Evolutionary conservation across 2,113 vertebrate genomes (phyloP).

Genomic region (Peromyscus polionotus): DNA sequence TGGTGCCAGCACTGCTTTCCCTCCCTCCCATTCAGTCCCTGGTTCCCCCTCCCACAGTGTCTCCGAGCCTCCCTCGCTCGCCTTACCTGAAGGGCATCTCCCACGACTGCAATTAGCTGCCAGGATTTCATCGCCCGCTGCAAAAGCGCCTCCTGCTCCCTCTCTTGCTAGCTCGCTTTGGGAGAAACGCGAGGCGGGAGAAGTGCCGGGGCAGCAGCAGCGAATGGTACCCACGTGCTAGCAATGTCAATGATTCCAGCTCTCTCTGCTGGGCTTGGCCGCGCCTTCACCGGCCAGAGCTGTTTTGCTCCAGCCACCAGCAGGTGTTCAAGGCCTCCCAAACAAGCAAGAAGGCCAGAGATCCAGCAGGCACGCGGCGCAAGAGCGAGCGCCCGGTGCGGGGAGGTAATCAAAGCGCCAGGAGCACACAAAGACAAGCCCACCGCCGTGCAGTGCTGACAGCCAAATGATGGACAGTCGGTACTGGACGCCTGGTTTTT

Average conservation of each 20-base stretch:
- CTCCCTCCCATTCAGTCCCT: not conserved
- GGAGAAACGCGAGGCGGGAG: constrained; percentile 68
- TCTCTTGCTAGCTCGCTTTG: constrained; percentile 51
- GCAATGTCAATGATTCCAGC: constrained; percentile 87
- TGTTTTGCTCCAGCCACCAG: constrained; percentile 49
- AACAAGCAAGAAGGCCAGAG: not conserved
- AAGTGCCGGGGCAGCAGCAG: constrained; percentile 79
- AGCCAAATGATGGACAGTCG: not conserved
- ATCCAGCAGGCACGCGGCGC: not conserved
- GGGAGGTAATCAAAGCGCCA: not conserved
- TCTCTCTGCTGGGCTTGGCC: constrained; percentile 78
- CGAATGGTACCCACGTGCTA: constrained; percentile 86
- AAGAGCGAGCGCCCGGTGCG: not conserved
- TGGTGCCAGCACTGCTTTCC: constrained; percentile 39
- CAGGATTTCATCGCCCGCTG: constrained; percentile 90
- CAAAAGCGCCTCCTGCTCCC: constrained; percentile 82
- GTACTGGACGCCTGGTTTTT: not conserved
- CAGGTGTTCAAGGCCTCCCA: constrained; percentile 71
- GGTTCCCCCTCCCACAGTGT: constrained; percentile 49
- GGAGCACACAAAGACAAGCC: constrained; percentile 29
- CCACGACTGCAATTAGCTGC: constrained; percentile 90
- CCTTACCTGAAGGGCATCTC: constrained; percentile 93
- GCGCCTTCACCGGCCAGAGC: constrained; percentile 57
- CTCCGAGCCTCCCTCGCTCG: constrained; percentile 32
- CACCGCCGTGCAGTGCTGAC: not conserved